These are phyloP conservation scores for Cryptotermes secundus DNA, from an alignment of 1,140 invertebrate genomes.

Conservation along the genomic window DNA sequence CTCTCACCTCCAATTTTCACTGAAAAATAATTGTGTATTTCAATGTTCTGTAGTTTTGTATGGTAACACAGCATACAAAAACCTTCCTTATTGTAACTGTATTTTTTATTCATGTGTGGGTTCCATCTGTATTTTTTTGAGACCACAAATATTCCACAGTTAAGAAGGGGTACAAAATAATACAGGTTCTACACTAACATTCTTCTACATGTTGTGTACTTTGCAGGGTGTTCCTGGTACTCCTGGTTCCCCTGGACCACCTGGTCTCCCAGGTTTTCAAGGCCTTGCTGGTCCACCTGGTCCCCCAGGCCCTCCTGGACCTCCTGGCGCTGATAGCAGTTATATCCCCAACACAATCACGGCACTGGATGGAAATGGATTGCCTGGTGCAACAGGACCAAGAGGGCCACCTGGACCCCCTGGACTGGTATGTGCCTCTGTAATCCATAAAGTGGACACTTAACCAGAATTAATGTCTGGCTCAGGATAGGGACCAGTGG, in stretches of 20 bases:
- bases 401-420: conserved; percentile 49
- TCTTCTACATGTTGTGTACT: not conserved
- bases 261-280: conserved; percentile 43
- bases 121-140: too few species aligned
- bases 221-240: conserved; percentile 32
- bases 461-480: too few species aligned
- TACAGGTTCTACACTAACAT: too few species aligned
- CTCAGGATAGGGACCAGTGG: too few species aligned
- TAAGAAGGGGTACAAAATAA: too few species aligned
- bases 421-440: conserved; percentile 45
- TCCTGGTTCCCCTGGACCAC: conserved; percentile 39
- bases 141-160: too few species aligned
- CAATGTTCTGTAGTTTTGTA: too few species aligned
- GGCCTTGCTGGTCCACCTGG: conserved; percentile 47
- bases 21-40: too few species aligned
- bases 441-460: not conserved
- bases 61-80: too few species aligned
- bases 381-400: conserved; percentile 47
- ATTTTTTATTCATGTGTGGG: too few species aligned
- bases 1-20: too few species aligned
- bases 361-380: conserved; percentile 39
- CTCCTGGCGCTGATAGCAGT: conserved; percentile 42
- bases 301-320: conserved; percentile 49
- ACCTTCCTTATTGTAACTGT: too few species aligned
- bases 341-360: conserved; percentile 35